phyloP scores from a whole-genome alignment of 2,113 vertebrate genomes.

The Chionomys nivalis region DNA sequence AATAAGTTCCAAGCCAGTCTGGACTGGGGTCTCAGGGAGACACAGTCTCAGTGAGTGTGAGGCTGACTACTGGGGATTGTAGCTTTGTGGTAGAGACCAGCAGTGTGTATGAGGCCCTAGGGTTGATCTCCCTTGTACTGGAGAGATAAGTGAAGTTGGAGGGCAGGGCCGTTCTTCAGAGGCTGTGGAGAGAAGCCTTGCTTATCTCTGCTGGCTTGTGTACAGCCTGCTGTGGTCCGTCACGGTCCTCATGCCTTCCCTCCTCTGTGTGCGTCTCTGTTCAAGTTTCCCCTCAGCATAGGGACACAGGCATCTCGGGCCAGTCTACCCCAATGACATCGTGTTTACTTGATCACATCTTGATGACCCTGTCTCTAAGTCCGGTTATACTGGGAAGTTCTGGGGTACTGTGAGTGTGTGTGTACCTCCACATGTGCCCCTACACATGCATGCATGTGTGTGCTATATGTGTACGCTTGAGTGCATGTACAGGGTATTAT shows the following conservation, averaged over 20 bases:
- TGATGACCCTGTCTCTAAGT: background rate
- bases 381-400: background rate
- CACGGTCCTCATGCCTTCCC: accelerated
- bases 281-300: background rate
- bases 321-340: background rate
- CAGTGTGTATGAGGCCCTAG: background rate
- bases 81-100: background rate
- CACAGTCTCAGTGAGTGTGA: background rate
- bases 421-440: background rate
- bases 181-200: background rate
- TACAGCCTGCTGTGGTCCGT: accelerated
- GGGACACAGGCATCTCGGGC: background rate
- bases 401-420: background rate
- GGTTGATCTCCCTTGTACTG: background rate
- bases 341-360: background rate
- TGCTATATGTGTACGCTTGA: background rate
- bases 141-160: background rate
- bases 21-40: background rate
- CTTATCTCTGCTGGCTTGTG: background rate
- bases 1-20: background rate
- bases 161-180: background rate
- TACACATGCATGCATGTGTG: background rate
- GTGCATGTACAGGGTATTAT: too few relatives aligned
- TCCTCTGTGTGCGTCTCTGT: background rate
- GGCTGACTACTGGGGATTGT: background rate